Evolutionary conservation across 1,140 invertebrate genomes (phyloP).

Genomic region (Atta colombica): DNA sequence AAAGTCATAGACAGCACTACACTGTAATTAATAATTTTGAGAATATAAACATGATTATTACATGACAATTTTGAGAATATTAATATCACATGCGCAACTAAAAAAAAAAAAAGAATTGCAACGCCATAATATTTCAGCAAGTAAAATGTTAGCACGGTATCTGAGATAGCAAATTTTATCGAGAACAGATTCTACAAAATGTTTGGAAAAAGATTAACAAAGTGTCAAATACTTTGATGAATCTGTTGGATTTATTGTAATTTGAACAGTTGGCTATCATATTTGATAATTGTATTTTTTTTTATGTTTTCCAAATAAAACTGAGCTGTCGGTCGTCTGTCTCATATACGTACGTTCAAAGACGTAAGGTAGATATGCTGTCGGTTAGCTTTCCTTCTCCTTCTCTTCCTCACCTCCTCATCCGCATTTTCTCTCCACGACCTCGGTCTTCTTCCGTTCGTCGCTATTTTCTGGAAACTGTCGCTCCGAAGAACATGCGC

Average conservation of each 20-base stretch:
- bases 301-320: background rate
- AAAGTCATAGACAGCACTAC: background rate
- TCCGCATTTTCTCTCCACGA: conserved; percentile 44
- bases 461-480: conserved; percentile 53
- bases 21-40: background rate
- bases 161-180: background rate
- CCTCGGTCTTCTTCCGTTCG: conserved; percentile 42
- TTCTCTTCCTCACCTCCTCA: conserved; percentile 54
- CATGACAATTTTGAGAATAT: background rate
- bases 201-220: background rate
- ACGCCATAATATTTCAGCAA: background rate
- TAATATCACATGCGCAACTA: background rate
- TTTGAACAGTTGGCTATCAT: background rate
- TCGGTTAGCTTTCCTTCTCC: conserved; percentile 42
- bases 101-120: background rate
- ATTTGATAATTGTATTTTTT: background rate
- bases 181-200: background rate
- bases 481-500: conserved; percentile 25
- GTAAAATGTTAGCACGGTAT: conserved; percentile 1
- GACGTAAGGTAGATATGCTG: conserved; percentile 29
- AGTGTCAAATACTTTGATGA: background rate
- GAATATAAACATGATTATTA: background rate
- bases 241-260: background rate
- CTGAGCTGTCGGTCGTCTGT: conserved; percentile 3
- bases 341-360: conserved; percentile 33